Percentiles rank a stretch among this genome's conserved stretches.
These are phyloP conservation scores for Lingula anatina DNA, from an alignment of 2,888 invertebrate genomes.

Conservation along the genomic window DNA sequence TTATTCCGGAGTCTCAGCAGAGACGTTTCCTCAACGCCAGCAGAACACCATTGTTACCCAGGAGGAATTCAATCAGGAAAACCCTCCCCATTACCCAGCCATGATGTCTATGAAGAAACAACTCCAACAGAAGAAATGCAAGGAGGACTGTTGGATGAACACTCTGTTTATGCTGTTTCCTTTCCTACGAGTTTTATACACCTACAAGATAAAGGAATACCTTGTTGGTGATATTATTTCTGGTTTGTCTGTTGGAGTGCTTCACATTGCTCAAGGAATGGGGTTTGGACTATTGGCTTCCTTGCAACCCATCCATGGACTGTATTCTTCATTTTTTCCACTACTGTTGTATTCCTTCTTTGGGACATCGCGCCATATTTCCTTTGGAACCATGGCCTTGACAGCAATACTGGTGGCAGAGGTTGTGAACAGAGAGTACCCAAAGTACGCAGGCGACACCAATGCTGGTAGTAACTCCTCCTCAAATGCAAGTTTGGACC, in stretches of 20 bases:
- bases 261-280: conserved; percentile 49
- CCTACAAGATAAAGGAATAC: conserved; percentile 35
- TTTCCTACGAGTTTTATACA: too few relatives aligned
- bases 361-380: conserved; percentile 38
- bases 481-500: neutral
- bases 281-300: conserved; percentile 38
- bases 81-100: too few relatives aligned
- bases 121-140: too few relatives aligned
- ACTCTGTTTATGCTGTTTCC: too few relatives aligned
- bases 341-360: conserved; percentile 37
- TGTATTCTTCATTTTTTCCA: conserved; percentile 43
- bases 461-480: neutral
- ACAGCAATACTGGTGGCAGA: conserved; percentile 42
- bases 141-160: too few relatives aligned
- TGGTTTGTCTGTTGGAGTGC: conserved; percentile 44
- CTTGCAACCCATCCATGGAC: conserved; percentile 36
- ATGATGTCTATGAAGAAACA: too few relatives aligned
- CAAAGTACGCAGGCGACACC: too few relatives aligned
- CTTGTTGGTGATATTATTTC: conserved; percentile 38
- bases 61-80: too few relatives aligned
- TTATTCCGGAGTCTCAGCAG: too few relatives aligned
- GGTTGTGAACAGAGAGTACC: conserved; percentile 23
- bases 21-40: too few relatives aligned
- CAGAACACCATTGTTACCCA: too few relatives aligned
- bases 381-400: conserved; percentile 44